phyloP scores from a whole-genome alignment of 2,113 vertebrate species.

The Oplegnathus fasciatus region DNA sequence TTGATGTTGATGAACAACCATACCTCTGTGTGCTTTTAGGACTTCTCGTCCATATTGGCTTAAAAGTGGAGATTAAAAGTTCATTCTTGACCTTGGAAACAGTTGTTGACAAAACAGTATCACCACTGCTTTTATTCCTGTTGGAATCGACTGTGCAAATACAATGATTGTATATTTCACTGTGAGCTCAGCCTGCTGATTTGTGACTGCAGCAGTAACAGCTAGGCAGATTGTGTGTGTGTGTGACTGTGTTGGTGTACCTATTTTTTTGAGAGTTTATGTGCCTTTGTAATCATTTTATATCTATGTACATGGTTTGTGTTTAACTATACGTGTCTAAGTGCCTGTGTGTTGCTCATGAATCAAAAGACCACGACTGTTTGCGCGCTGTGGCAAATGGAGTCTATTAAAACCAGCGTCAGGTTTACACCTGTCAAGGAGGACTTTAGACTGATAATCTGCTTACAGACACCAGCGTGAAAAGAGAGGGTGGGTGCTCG shows the following conservation, averaged over 20 bases:
- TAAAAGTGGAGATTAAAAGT: background rate
- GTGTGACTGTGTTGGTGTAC: background rate
- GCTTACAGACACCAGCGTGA: constrained; percentile 52
- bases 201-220: background rate
- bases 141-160: background rate
- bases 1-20: background rate
- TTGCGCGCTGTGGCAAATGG: constrained; percentile 28
- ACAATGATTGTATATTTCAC: background rate
- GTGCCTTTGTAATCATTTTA: background rate
- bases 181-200: background rate
- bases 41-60: background rate
- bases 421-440: constrained; percentile 57
- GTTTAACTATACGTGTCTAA: constrained; percentile 2
- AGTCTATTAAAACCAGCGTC: constrained; percentile 51
- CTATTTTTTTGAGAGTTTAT: background rate
- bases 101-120: background rate
- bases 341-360: background rate
- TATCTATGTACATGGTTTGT: background rate
- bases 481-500: constrained; percentile 35
- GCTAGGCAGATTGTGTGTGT: background rate
- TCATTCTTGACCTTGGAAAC: background rate
- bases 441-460: constrained; percentile 64
- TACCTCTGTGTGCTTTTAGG: background rate
- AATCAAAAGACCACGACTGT: background rate
- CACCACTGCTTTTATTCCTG: background rate